Evolutionary conservation across 2,888 invertebrate species (phyloP).

Genomic region (Seira ritae): DNA sequence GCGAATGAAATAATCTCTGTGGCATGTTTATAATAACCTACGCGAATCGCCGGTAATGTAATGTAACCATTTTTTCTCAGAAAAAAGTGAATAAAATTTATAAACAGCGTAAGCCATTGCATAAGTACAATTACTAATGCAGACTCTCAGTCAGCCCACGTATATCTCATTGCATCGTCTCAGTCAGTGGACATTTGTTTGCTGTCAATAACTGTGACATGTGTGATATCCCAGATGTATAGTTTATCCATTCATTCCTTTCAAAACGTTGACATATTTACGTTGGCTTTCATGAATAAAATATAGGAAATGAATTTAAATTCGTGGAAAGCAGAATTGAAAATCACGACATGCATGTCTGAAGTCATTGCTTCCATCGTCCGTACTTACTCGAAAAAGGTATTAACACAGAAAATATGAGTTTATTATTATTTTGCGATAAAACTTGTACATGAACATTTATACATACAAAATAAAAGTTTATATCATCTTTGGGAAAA

Average conservation of each 20-base stretch:
- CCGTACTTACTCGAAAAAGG: slow-evolving; percentile 25
- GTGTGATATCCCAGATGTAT: slow-evolving; percentile 11
- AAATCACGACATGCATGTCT: background rate
- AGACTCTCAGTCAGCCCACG: background rate
- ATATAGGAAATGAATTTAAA: background rate
- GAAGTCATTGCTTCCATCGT: background rate
- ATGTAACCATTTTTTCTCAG: background rate
- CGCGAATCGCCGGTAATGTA: background rate
- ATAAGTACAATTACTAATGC: too few relatives aligned
- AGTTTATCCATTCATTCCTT: too few relatives aligned
- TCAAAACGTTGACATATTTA: too few relatives aligned
- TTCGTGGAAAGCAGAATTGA: too few relatives aligned
- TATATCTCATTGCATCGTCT: background rate
- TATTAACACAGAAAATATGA: slow-evolving; percentile 55
- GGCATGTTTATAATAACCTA: slow-evolving; percentile 15
- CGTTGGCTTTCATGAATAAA: background rate
- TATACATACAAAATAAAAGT: slow-evolving; percentile 51
- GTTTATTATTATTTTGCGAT: slow-evolving; percentile 39
- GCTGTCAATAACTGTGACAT: slow-evolving; percentile 3
- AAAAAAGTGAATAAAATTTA: background rate
- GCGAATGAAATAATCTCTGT: slow-evolving; percentile 5
- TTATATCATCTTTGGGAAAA: slow-evolving; percentile 12
- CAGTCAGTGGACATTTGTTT: slow-evolving; percentile 8
- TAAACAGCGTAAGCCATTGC: background rate
- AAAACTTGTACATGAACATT: slow-evolving; percentile 22